Base-by-base conservation (phyloP, 2,113 vertebrate genomes). In the Phrynosoma blainvillii region DNA sequence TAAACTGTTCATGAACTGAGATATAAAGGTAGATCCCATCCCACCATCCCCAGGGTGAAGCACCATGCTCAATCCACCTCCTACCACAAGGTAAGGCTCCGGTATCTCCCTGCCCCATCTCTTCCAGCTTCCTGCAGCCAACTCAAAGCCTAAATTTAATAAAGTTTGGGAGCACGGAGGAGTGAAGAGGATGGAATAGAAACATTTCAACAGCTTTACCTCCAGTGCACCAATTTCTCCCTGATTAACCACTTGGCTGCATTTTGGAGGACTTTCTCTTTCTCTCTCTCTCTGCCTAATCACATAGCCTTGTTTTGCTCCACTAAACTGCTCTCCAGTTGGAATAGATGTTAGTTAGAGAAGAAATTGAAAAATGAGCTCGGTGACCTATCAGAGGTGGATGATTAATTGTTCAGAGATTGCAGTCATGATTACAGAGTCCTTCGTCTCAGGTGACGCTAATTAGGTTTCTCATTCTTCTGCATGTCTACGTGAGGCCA, bases 381-480 rank as follows among this genome's bases (percentile, higher is more conserved):
- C 52, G 68, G 79, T 84, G 85, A 74, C 20, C 85, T 82, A 10
- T 8, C 84, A 66, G 79, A 90, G 65, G 87, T 87, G 77, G 92
- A 36, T 86, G 91, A 94, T 94, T 90, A 93, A 93, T 93, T 88
- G 86, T 83, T 84, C 79, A 0, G 23, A 83, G 85, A 88, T 91
- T 79, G 90, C 86, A 88, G 88, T 71, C n/a, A 1, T 78, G 89
- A 89, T 91, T 88, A 56, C 66, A 73, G 89, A 59, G 79, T 70
- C 25, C 89, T 86, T 90, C 87, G 66, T 77, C 90, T 87, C 87
- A 76, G 84, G 87, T 82, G 78, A 76, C 0, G 10, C 56, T 84
- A 93, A 91, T 86, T 85, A 77, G 87, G 75, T 90, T 91, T 90
- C 85, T 84, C 83, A 82, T 85, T 93, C 86, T 91, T 54, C 82